A percentile compares a stretch with the other conserved stretches of the same genome.
Conservation (phyloP, 2,888 invertebrate genomes). For the Lumbricus terrestris region DNA sequence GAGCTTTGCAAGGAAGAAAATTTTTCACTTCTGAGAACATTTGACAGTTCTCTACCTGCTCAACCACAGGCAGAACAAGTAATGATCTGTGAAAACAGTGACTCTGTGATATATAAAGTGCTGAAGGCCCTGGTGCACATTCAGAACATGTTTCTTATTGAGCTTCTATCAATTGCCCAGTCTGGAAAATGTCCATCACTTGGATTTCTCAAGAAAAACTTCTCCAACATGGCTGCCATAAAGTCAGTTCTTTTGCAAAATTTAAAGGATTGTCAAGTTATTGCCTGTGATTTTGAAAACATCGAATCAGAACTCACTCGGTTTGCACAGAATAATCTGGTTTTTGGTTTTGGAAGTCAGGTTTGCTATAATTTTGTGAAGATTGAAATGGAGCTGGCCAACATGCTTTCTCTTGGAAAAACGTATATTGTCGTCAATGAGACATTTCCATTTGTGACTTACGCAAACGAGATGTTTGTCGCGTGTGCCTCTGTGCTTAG, state of each 20-base stretch:
- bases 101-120: background rate
- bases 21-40: background rate
- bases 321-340: background rate
- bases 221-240: background rate
- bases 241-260: background rate
- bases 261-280: background rate
- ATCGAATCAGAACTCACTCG: background rate
- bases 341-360: background rate
- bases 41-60: background rate
- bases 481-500: conserved; percentile 7
- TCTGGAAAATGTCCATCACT: conserved; percentile 7
- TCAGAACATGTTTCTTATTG: background rate
- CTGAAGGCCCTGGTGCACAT: background rate
- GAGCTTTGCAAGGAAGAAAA: conserved; percentile 5
- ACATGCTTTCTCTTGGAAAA: conserved; percentile 10
- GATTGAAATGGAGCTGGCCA: conserved; percentile 15
- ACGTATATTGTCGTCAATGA: background rate
- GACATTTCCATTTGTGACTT: background rate
- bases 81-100: background rate
- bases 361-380: conserved; percentile 11
- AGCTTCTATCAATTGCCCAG: background rate
- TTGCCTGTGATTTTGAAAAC: background rate
- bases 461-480: conserved; percentile 13
- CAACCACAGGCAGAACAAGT: background rate
- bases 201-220: conserved; percentile 7